Percentiles rank a stretch among this genome's conserved stretches.
Conservation (phyloP, 2,113 vertebrate genomes). For the Polypterus bichir region DNA sequence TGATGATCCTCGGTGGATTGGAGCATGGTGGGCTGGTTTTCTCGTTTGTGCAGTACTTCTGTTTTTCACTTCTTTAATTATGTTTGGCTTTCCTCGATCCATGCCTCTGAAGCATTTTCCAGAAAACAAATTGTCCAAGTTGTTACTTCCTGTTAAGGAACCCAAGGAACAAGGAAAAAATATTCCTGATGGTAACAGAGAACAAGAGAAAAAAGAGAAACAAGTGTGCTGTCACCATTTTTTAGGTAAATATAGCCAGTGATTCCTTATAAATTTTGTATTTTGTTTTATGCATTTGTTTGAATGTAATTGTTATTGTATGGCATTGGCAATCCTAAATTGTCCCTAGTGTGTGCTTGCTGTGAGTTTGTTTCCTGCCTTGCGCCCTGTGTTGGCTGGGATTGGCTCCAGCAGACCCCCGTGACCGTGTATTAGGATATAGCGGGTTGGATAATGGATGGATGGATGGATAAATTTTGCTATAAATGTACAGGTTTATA, state of each 20-base stretch:
- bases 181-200: neutral
- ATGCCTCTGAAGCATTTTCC: slow-evolving; percentile 8
- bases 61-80: slow-evolving; percentile 13
- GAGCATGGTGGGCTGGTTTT: slow-evolving; percentile 54
- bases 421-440: too few species aligned
- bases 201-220: neutral
- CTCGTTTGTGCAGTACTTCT: slow-evolving; percentile 36
- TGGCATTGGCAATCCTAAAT: too few species aligned
- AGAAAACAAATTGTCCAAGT: slow-evolving; percentile 6
- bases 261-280: too few species aligned
- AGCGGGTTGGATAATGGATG: too few species aligned
- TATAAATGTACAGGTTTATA: too few species aligned
- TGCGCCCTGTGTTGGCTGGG: too few species aligned
- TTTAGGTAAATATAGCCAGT: neutral
- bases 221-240: slow-evolving; percentile 3
- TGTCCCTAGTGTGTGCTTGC: too few species aligned
- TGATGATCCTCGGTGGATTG: slow-evolving; percentile 54
- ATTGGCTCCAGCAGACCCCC: too few species aligned
- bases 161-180: slow-evolving; percentile 6
- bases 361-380: too few species aligned
- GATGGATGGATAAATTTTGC: too few species aligned
- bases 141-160: neutral
- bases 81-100: slow-evolving; percentile 15
- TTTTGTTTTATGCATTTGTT: too few species aligned
- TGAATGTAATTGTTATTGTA: too few species aligned